Evolutionary conservation across 2,113 vertebrate genomes (phyloP).

Genomic region (Gila orcuttii): DNA sequence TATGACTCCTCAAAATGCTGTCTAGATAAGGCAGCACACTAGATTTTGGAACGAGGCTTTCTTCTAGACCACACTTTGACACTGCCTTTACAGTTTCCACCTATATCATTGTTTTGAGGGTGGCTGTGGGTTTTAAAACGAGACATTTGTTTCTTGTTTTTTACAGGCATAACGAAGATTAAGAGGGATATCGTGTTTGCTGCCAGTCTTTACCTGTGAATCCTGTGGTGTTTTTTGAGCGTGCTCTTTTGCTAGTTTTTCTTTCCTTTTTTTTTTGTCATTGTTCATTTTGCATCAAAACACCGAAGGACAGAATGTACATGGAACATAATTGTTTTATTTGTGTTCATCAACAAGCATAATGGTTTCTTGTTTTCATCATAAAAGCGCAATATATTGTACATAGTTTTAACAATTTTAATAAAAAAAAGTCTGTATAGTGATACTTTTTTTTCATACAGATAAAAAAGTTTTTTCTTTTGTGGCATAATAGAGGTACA

Average conservation of each 20-base stretch:
- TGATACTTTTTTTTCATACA: slow-evolving; percentile 73
- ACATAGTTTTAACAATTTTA: slow-evolving; percentile 86
- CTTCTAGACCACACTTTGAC: neutral
- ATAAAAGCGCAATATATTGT: slow-evolving; percentile 69
- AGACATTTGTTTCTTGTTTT: neutral
- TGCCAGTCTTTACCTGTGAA: slow-evolving; percentile 93
- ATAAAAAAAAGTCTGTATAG: slow-evolving; percentile 81
- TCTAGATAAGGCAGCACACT: neutral
- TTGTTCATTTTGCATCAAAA: slow-evolving; percentile 35
- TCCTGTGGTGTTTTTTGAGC: neutral
- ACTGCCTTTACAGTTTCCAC: neutral
- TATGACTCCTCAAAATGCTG: neutral
- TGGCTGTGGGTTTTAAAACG: neutral
- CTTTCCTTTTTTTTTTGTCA: neutral
- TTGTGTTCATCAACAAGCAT: slow-evolving; percentile 59
- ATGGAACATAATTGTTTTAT: slow-evolving; percentile 52
- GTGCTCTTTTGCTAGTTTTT: neutral
- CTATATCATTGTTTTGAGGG: neutral
- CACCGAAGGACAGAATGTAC: neutral
- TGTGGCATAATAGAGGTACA: slow-evolving; percentile 46
- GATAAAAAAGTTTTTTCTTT: slow-evolving; percentile 59
- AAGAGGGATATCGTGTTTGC: slow-evolving; percentile 98
- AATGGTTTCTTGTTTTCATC: slow-evolving; percentile 57
- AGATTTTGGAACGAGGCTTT: neutral
- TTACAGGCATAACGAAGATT: slow-evolving; percentile 94